Conservation (phyloP, 23 tunicate genomes). For the Diplosoma virens region DNA sequence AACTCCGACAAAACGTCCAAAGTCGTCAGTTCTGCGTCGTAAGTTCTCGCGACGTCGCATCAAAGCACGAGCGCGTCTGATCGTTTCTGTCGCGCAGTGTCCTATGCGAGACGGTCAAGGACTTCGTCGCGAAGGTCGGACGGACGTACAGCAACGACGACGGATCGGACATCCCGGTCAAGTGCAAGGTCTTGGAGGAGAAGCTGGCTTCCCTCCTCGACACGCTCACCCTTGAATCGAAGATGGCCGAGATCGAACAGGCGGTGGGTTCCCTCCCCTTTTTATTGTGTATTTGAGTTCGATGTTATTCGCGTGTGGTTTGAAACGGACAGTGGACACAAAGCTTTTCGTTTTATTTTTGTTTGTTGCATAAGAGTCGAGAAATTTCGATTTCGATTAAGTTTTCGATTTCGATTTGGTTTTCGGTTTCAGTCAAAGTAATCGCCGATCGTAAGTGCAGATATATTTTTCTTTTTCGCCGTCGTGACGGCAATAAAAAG, state of each 20-base stretch:
- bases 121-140: slow-evolving; percentile 79
- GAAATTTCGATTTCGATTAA: too few relatives aligned
- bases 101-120: slow-evolving; percentile 79
- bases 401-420: too few relatives aligned
- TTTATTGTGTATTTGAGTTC: too few relatives aligned
- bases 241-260: slow-evolving; percentile 63
- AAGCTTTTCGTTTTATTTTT: too few relatives aligned
- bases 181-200: slow-evolving; percentile 71
- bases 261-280: too few relatives aligned
- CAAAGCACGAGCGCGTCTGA: neutral
- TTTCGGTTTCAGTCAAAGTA: too few relatives aligned
- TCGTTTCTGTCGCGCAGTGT: slow-evolving; percentile 58
- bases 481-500: too few relatives aligned
- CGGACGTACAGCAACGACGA: slow-evolving; percentile 35
- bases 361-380: too few relatives aligned
- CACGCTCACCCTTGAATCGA: slow-evolving; percentile 60
- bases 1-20: slow-evolving; percentile 70
- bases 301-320: too few relatives aligned
- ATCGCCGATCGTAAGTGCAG: too few relatives aligned
- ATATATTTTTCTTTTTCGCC: too few relatives aligned
- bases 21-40: slow-evolving; percentile 81
- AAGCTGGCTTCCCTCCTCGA: slow-evolving; percentile 74
- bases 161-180: slow-evolving; percentile 38
- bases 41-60: neutral
- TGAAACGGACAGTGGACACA: too few relatives aligned